Evolutionary conservation across 1,140 invertebrate genomes (phyloP).

Genomic region (Agrilus planipennis): DNA sequence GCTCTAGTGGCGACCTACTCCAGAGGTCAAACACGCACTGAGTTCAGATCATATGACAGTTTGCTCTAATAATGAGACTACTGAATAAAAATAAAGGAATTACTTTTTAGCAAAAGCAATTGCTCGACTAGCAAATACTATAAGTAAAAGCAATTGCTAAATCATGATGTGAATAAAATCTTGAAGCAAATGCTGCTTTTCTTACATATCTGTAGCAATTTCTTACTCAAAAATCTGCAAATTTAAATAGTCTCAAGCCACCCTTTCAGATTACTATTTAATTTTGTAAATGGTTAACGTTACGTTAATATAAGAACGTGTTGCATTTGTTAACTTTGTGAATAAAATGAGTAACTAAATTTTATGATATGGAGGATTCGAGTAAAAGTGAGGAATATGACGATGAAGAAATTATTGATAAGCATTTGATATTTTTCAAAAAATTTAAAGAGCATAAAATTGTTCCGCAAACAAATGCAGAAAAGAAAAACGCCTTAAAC

Average conservation of each 20-base stretch:
- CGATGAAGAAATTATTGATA: neutral
- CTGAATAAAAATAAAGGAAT: too few relatives aligned
- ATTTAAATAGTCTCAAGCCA: too few relatives aligned
- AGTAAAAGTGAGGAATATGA: neutral
- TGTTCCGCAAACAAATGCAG: neutral
- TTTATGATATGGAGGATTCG: neutral
- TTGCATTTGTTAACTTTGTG: too few relatives aligned
- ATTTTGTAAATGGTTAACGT: too few relatives aligned
- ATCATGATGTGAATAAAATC: neutral
- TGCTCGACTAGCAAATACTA: neutral
- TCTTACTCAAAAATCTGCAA: too few relatives aligned
- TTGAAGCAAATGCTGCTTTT: slow-evolving; percentile 1
- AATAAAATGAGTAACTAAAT: too few relatives aligned
- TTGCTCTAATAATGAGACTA: too few relatives aligned
- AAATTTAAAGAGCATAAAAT: neutral
- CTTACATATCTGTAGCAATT: neutral
- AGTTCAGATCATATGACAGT: too few relatives aligned
- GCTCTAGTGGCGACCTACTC: too few relatives aligned
- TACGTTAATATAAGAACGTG: too few relatives aligned
- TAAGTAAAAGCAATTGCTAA: neutral
- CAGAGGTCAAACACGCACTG: too few relatives aligned
- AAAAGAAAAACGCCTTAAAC: neutral
- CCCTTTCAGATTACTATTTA: too few relatives aligned
- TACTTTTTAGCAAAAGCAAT: slow-evolving; percentile 1
- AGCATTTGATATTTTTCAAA: neutral